Evolutionary conservation across 2,797 vertebrate species (phyloP).

Genomic region (Neosilurus mollespiculum): DNA sequence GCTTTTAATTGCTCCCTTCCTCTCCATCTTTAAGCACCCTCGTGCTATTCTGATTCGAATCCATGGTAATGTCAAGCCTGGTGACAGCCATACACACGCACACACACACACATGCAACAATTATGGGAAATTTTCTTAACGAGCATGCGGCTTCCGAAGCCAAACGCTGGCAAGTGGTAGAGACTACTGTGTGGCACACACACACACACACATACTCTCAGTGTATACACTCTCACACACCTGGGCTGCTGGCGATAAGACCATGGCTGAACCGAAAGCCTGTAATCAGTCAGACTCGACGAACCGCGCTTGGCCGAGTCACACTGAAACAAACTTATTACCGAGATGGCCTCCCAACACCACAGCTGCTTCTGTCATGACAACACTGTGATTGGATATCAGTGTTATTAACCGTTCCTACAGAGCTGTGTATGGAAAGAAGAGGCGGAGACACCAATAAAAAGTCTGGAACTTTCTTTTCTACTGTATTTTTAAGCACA

Average conservation of each 20-base stretch:
- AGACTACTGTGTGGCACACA: slow-evolving; percentile 4
- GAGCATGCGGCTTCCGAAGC: slow-evolving; percentile 3
- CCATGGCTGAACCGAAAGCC: slow-evolving; percentile 3
- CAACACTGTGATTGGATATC: not conserved
- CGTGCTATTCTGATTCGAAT: slow-evolving; percentile 24
- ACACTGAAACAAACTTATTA: slow-evolving; percentile 22
- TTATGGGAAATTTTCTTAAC: slow-evolving; percentile 8
- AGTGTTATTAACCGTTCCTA: not conserved
- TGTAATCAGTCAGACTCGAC: slow-evolving; percentile 10
- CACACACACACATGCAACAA: not conserved
- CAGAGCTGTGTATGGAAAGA: not conserved
- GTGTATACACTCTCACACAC: slow-evolving; percentile 1
- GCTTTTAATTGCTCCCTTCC: slow-evolving; percentile 34
- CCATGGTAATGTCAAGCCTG: slow-evolving; percentile 15
- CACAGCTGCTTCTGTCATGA: slow-evolving; percentile 15
- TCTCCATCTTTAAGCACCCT: slow-evolving; percentile 31
- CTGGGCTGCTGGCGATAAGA: slow-evolving; percentile 14
- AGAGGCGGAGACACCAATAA: not conserved
- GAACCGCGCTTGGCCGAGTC: not conserved
- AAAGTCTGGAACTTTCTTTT: not conserved
- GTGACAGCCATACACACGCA: not conserved
- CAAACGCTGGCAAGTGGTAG: not conserved
- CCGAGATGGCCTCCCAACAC: not conserved
- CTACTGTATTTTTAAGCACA: not conserved
- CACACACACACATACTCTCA: not conserved